Base-by-base conservation (phyloP, 2,888 invertebrate species). In the Matsumyia berberina region DNA sequence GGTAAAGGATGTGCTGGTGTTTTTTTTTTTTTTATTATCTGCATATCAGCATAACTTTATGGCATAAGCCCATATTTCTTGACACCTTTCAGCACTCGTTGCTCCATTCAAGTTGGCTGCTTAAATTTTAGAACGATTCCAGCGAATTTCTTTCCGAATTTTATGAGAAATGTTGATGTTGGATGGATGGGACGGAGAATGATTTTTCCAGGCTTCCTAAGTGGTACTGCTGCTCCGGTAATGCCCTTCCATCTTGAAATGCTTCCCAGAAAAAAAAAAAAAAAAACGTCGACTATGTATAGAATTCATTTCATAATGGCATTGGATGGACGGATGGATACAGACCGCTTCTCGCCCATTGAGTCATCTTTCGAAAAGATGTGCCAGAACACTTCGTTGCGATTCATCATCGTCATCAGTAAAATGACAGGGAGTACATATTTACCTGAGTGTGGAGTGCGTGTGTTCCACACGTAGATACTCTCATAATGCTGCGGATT, bases 361-460 rank as follows among this genome's bases (percentile, higher is more conserved):
- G 60, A 83, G 72, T 73, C 72, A 83, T 83, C 55, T 53, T 67
- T 67, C 46, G 42, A 11, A 67, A 66, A 60, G 67, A 78, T 67
- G 72, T 73, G 67, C 53, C 73, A 60, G 67, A 78, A 78, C 33
- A 78, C 60, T 73, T 66, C 37, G 66, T 53, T 78, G 67, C 67
- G 82, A 78, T 83, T 83, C 73, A 83, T 78, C 82, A 73, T 78
- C 82, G 72, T 73, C 73, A 78, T 78, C 72, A 42, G 12, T 19
- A 53, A 39, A 53, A 29, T 53, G 46, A 62, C 44, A 33, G 55
- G n/a, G 37, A 15, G 51, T 24, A 49, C 37, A 46, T 17, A 39
- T 24, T 19, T 7, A 55, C 2, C 8, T 11, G 29, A 2, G 35
- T 15, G 8, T 12, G 11, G 6, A 11, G 33, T 37, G 42, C n/a